Evolutionary conservation across 2,888 invertebrate species (phyloP).

Genomic region (Rambutsinella grinnellia): DNA sequence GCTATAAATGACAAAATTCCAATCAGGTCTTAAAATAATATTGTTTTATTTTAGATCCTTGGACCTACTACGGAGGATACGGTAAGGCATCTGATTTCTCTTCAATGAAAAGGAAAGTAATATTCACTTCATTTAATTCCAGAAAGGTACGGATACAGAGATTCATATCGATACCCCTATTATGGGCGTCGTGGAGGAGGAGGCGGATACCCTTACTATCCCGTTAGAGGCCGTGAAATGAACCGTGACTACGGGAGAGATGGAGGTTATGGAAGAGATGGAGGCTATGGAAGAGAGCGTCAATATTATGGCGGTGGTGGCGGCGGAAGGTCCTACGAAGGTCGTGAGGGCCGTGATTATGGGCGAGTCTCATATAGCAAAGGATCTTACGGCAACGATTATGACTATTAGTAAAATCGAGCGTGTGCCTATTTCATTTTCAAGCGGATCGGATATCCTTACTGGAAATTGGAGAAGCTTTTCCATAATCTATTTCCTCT

Average conservation of each 20-base stretch:
- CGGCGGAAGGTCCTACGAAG: neutral
- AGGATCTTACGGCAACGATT: no score
- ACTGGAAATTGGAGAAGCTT: no score
- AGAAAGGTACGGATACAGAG: neutral
- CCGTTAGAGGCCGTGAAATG: no score
- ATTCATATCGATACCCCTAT: neutral
- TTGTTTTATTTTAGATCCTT: conserved; percentile 15
- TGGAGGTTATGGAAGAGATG: neutral
- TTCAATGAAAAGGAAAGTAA: no score
- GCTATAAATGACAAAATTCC: neutral
- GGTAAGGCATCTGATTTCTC: no score
- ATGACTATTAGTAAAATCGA: no score
- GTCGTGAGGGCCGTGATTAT: neutral
- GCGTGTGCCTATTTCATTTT: no score
- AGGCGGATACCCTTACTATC: neutral
- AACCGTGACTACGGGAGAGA: neutral
- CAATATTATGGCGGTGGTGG: conserved; percentile 1
- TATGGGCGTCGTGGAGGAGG: neutral
- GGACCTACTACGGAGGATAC: conserved; percentile 39
- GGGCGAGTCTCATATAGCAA: no score
- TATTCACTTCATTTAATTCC: no score
- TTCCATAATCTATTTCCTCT: no score
- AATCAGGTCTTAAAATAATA: neutral
- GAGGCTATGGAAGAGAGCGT: neutral
- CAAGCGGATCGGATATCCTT: no score